Evolutionary conservation across 2,888 invertebrate genomes (phyloP).

Genomic region (Spatulosminthurus flaviceps): DNA sequence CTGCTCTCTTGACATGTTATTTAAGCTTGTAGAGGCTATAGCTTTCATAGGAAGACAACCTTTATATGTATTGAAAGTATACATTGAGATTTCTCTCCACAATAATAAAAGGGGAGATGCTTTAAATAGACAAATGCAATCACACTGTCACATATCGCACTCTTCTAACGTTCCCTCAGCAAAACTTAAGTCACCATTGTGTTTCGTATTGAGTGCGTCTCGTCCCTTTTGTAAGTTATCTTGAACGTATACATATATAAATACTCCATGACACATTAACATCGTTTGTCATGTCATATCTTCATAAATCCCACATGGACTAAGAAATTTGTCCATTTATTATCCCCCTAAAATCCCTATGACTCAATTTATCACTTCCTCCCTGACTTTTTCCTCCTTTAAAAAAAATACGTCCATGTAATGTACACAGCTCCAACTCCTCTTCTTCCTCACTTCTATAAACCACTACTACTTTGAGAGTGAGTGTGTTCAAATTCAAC

Average conservation of each 20-base stretch:
- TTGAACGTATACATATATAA: background rate
- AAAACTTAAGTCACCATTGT: too few relatives aligned
- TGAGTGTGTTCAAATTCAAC: background rate
- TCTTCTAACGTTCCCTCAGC: too few relatives aligned
- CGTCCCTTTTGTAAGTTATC: background rate
- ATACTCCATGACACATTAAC: slow-evolving; percentile 38
- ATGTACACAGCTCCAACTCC: too few relatives aligned
- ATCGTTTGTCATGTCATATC: slow-evolving; percentile 31
- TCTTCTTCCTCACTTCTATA: too few relatives aligned
- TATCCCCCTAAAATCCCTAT: slow-evolving; percentile 28
- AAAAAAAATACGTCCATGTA: too few relatives aligned
- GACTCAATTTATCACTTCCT: slow-evolving; percentile 27
- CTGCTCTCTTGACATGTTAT: slow-evolving; percentile 6
- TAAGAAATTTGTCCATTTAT: slow-evolving; percentile 30
- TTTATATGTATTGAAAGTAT: too few relatives aligned
- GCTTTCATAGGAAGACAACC: too few relatives aligned
- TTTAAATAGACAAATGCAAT: too few relatives aligned
- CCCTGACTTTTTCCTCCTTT: background rate
- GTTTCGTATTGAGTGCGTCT: too few relatives aligned
- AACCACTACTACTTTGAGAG: too few relatives aligned
- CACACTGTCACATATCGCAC: too few relatives aligned
- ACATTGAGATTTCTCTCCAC: too few relatives aligned
- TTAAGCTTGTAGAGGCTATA: background rate
- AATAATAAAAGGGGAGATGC: background rate
- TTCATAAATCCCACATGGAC: slow-evolving; percentile 29